These are phyloP conservation scores for Lasioglossum figueresi DNA, from an alignment of 2,888 invertebrate species.

Conservation along the genomic window DNA sequence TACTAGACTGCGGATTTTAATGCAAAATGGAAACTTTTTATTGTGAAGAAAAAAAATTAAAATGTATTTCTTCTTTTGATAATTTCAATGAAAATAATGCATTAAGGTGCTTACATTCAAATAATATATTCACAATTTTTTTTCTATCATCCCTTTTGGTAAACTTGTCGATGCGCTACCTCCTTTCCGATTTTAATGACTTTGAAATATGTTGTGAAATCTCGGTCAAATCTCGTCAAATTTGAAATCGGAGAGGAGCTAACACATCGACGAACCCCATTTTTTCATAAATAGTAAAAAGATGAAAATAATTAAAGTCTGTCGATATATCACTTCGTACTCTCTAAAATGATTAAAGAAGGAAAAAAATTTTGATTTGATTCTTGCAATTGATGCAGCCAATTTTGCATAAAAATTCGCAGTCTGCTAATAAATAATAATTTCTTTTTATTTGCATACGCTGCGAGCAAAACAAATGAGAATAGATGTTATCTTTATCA, in stretches of 20 bases:
- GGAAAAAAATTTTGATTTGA: not conserved
- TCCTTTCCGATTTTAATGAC: too few relatives aligned
- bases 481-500: not conserved
- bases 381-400: not conserved
- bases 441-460: too few relatives aligned
- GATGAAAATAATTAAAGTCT: not conserved
- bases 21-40: not conserved
- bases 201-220: too few relatives aligned
- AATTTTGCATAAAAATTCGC: not conserved
- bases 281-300: not conserved
- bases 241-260: too few relatives aligned
- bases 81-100: not conserved
- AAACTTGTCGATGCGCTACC: too few relatives aligned
- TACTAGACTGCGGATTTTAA: not conserved
- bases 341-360: not conserved
- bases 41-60: not conserved
- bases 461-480: too few relatives aligned
- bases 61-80: not conserved
- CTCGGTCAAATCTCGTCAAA: too few relatives aligned
- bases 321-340: not conserved
- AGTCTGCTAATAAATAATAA: too few relatives aligned
- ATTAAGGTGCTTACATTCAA: too few relatives aligned
- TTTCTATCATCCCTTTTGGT: too few relatives aligned
- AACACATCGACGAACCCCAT: too few relatives aligned
- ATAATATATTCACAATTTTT: too few relatives aligned